Percentiles rank a stretch among this genome's conserved stretches.
phyloP scores from a whole-genome alignment of 1,140 invertebrate genomes.

The Leptinotarsa undecemlineata region DNA sequence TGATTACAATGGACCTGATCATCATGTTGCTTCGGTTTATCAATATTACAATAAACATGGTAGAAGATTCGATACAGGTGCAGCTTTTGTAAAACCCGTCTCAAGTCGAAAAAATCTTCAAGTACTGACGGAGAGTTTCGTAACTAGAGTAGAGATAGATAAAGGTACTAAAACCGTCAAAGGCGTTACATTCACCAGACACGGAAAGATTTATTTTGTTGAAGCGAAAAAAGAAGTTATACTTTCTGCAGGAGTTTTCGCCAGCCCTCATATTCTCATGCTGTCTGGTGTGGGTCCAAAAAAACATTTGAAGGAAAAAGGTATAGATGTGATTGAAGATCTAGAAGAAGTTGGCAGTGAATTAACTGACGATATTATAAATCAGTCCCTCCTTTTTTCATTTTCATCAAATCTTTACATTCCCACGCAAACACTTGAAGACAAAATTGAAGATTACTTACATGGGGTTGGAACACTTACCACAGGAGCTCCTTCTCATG shows the following conservation, averaged over 20 bases:
- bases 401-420: background rate
- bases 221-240: conserved; percentile 64
- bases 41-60: conserved; percentile 60
- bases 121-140: conserved; percentile 56
- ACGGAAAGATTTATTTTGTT: conserved; percentile 50
- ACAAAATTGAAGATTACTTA: background rate
- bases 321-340: conserved; percentile 56
- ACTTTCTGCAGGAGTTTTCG: conserved; percentile 58
- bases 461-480: background rate
- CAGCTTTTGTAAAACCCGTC: conserved; percentile 61
- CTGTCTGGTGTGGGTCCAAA: conserved; percentile 64
- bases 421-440: background rate
- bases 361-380: background rate
- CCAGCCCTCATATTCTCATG: conserved; percentile 61
- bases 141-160: conserved; percentile 62
- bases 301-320: conserved; percentile 55
- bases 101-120: conserved; percentile 59
- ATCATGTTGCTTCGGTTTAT: conserved; percentile 53
- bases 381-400: background rate
- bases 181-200: conserved; percentile 62
- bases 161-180: conserved; percentile 60
- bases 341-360: conserved; percentile 55
- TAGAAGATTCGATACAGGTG: conserved; percentile 61
- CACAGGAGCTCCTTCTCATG: background rate
- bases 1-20: conserved; percentile 56